Evolutionary conservation across 1,140 invertebrate species (phyloP).

Genomic region (Melanaphis sacchari): DNA sequence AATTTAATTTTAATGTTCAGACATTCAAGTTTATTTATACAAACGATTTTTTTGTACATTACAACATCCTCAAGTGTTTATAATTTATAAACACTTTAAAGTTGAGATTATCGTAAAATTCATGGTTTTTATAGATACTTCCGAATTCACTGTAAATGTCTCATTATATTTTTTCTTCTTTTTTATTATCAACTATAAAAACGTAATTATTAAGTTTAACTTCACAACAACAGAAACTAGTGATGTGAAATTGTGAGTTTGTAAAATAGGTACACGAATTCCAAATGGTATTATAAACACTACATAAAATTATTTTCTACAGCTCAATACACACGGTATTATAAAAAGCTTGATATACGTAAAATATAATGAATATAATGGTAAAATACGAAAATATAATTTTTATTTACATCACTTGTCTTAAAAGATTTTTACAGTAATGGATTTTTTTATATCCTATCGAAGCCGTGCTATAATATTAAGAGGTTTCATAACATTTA

Average conservation of each 20-base stretch:
- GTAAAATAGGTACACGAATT: neutral
- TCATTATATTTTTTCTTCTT: neutral
- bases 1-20: neutral
- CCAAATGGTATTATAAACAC: neutral
- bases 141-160: neutral
- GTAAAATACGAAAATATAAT: neutral
- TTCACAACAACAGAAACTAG: neutral
- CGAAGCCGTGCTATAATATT: neutral
- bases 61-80: neutral
- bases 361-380: neutral
- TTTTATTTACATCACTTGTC: neutral
- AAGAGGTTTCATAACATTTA: neutral
- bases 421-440: neutral
- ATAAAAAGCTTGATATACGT: neutral
- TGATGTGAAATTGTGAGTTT: neutral
- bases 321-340: neutral
- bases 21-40: neutral
- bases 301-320: neutral
- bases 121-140: neutral
- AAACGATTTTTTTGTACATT: neutral
- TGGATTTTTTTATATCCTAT: neutral
- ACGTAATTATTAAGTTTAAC: neutral
- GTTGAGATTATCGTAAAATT: neutral
- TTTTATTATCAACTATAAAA: neutral
- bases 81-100: slow-evolving; percentile 5